Conservation (phyloP, 2,113 vertebrate genomes). For the Tiliqua scincoides region DNA sequence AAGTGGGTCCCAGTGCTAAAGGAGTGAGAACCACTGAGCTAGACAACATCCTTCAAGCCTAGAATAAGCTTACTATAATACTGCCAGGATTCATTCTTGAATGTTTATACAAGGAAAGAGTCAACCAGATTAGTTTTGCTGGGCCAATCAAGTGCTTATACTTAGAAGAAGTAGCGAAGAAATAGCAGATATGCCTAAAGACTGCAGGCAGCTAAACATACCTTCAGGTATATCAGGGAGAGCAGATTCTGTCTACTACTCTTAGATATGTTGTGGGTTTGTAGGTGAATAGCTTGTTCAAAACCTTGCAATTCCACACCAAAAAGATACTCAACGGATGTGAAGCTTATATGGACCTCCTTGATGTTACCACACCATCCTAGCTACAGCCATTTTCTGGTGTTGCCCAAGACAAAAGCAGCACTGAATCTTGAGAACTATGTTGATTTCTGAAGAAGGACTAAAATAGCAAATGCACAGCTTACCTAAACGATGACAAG, state of each 20-base stretch:
- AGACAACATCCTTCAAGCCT: background rate
- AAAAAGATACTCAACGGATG: background rate
- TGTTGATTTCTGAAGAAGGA: background rate
- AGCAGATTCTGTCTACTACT: background rate
- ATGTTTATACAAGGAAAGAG: background rate
- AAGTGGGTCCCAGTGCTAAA: too few relatives aligned
- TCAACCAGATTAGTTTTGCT: background rate
- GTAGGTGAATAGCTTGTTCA: background rate
- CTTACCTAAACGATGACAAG: slow-evolving; percentile 41
- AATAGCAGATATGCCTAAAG: background rate
- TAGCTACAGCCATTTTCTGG: background rate
- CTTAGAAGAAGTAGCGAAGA: background rate
- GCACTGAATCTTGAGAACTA: background rate
- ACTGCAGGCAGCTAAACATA: background rate
- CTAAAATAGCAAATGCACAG: slow-evolving; percentile 31
- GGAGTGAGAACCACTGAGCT: too few relatives aligned
- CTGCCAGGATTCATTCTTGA: background rate
- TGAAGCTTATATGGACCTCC: background rate
- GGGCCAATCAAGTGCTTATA: background rate
- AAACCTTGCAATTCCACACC: background rate
- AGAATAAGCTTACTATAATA: background rate
- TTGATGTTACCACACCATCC: background rate
- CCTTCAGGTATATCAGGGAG: background rate
- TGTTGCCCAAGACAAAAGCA: background rate
- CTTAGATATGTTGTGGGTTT: background rate